These are phyloP conservation scores for Hypolimnas misippus DNA, from an alignment of 2,888 invertebrate genomes.

Conservation along the genomic window DNA sequence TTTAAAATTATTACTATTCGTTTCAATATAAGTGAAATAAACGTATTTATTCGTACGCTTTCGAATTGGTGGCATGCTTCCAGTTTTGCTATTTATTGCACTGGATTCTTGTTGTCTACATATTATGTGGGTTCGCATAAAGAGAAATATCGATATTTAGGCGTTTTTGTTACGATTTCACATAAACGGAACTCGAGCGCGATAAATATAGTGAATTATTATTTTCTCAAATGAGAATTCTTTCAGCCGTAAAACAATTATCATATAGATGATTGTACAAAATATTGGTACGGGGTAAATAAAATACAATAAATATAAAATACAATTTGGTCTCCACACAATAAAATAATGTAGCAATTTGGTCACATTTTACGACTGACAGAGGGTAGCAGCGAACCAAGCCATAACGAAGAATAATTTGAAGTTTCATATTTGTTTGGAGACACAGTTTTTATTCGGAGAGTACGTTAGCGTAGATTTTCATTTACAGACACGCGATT, in stretches of 20 bases:
- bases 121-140: conserved; percentile 23
- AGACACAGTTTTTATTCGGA: too few relatives aligned
- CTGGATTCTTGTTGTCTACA: conserved; percentile 32
- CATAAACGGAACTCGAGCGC: not conserved
- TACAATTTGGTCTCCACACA: too few relatives aligned
- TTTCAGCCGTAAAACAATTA: not conserved
- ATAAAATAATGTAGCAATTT: too few relatives aligned
- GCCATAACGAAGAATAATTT: too few relatives aligned
- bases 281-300: not conserved
- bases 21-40: conserved; percentile 33
- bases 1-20: conserved; percentile 24
- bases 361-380: too few relatives aligned
- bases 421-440: too few relatives aligned
- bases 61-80: conserved; percentile 38
- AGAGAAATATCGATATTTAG: conserved; percentile 26
- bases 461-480: too few relatives aligned
- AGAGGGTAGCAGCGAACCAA: too few relatives aligned
- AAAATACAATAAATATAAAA: not conserved
- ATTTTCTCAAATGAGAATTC: not conserved
- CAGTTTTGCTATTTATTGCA: conserved; percentile 33
- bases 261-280: not conserved
- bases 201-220: not conserved
- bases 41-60: conserved; percentile 30
- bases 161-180: not conserved
- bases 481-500: too few relatives aligned